Evolutionary conservation across 2,113 vertebrate genomes (phyloP).

Genomic region (Mus spicilegus): DNA sequence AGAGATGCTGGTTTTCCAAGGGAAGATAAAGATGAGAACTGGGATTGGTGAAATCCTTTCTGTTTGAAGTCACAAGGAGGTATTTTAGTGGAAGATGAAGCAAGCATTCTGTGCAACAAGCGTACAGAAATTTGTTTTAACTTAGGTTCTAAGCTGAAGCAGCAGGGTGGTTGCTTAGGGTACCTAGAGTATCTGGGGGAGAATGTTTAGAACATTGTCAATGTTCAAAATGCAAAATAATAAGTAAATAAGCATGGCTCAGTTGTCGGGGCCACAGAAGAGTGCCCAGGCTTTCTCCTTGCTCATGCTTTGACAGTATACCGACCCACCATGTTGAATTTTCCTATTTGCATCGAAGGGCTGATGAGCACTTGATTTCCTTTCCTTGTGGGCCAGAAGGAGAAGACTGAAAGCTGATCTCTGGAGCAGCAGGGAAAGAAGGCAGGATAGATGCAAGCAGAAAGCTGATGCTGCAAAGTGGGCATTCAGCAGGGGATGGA

Average conservation of each 20-base stretch:
- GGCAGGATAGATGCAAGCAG: neutral
- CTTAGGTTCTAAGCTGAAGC: neutral
- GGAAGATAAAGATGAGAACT: neutral
- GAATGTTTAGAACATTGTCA: neutral
- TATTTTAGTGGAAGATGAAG: constrained; percentile 28
- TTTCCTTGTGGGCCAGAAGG: neutral
- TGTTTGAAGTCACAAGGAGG: neutral
- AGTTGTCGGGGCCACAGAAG: neutral
- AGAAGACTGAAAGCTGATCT: neutral
- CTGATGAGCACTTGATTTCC: neutral
- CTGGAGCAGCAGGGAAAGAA: neutral
- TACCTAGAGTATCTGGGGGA: neutral
- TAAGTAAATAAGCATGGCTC: neutral
- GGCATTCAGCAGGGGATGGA: accelerated
- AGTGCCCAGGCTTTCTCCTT: accelerated
- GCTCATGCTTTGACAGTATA: too few species aligned
- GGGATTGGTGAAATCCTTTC: neutral
- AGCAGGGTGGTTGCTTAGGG: neutral
- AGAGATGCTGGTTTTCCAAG: neutral
- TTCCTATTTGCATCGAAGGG: neutral
- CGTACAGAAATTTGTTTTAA: neutral
- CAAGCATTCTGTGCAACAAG: neutral
- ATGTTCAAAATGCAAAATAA: neutral
- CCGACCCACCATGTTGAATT: neutral
- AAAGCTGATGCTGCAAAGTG: neutral